Base-by-base conservation (phyloP, 2,797 vertebrate genomes). In the Sylvia borin region DNA sequence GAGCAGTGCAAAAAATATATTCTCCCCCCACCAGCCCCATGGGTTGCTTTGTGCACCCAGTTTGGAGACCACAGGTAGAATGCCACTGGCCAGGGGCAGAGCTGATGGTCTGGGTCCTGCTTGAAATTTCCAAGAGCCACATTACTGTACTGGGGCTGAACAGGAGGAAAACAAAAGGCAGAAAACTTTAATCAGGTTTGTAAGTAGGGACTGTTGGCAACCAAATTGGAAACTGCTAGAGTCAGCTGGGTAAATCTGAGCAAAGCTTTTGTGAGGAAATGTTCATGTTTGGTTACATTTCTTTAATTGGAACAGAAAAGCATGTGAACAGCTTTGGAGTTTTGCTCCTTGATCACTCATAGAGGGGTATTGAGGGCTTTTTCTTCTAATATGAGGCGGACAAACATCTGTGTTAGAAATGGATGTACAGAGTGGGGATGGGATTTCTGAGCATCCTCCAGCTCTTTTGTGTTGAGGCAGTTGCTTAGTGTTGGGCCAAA, bases 171-270 rank as follows among this genome's bases (percentile, higher is more conserved):
- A 68, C 13, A 34, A 47, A 21, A 54, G 40, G 20, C 20, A 48
- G 32, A 42, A 73, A 71, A 21, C 9, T 51, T 83, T 27, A 10
- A 32, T 67, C 4, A 16, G 20, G 24, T 67, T 38, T 8, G 4
- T 75, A 86, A 67, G 55, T 14, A 47, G 48, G 36, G 11, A 7
- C 38, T 58, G 42, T 45, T 25, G 45, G 34, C 1, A 2, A 5
- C 53, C 25, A 0, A 2, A 3, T 42, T 0, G 0, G 61, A 34
- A 78, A 11, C n/a, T 10, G n/a, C 43, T 62, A 26, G 47, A 57
- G 32, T 47, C 42, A 34, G 19, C n/a, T 60, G 40, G 34, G 14
- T 48, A 77, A 43, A 74, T 11, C 48, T 34, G 47, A 83, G 43
- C 60, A 40, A 66, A 90, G 43, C 16, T 27, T 73, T 77, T 67